Evolutionary conservation across 2,888 invertebrate genomes (phyloP), one percentile per base, ranked within the genome.

Genomic region (Ochropacha duplaris): DNA sequence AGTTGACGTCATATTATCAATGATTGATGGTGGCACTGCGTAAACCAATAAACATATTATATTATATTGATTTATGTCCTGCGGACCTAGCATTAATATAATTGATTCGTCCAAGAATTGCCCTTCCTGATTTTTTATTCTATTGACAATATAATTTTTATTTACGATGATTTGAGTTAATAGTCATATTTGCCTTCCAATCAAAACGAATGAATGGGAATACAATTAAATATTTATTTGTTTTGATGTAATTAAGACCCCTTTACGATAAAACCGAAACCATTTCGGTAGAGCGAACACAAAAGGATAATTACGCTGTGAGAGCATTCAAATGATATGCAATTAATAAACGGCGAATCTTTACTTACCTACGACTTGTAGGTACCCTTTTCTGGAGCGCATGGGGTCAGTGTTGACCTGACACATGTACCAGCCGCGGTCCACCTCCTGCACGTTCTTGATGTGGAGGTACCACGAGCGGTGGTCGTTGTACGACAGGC

Each of bases 321-420:
- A 36, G 36, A 36, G 36, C 14, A 36, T 36, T 36, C n/a, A 36
- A 36, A 36, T 36, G 4, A 36, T 36, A n/a, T 36, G 36, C n/a
- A 36, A 36, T 36, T n/a, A 36, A n/a, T 36, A n/a, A 36, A 6
- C n/a, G 4, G n/a, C 6, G 36, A 36, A n/a, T 36, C n/a, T 36
- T 9, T 16, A 94, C 96, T 95, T 84, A 98, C 98, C 97, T 49
- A 98, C 97, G 68, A 98, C 97, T 94, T 98, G 97, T 31, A 98
- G 93, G 83, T 97, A 98, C 59, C 98, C 98, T 81, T 97, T 96
- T 59, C 96, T 94, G 58, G 96, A 97, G 66, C 97, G 94, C 98
- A 98, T 98, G 22, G 98, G 98, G 88, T 98, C 97, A 1, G 98
- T 98, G 88, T 98, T 98, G 69, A 98, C 96, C 88, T 98, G 97